A percentile compares a stretch with the other conserved stretches of the same genome.
phyloP scores from a whole-genome alignment of 2,113 vertebrate species.

The Pyxicephalus adspersus region DNA sequence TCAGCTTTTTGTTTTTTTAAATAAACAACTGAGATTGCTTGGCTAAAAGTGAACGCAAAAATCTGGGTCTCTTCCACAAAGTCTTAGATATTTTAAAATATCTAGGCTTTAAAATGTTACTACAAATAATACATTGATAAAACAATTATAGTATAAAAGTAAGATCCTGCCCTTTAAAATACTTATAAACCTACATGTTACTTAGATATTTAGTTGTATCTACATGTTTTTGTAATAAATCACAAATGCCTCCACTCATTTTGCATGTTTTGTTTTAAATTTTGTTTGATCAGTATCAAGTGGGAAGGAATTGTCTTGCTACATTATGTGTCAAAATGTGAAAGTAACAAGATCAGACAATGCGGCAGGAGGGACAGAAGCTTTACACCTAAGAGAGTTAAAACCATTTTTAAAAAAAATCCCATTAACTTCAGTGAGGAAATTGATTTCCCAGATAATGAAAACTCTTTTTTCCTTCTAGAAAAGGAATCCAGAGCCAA shows the following conservation, averaged over 20 bases:
- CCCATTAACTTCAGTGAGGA: slow-evolving; percentile 50
- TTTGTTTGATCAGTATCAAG: slow-evolving; percentile 38
- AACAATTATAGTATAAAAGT: no score
- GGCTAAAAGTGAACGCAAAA: no score
- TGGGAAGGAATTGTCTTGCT: slow-evolving; percentile 44
- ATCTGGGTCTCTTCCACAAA: no score
- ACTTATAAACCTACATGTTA: no score
- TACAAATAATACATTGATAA: no score
- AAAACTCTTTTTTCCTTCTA: slow-evolving; percentile 46
- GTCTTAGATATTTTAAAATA: no score
- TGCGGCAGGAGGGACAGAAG: slow-evolving; percentile 47
- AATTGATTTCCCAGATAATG: slow-evolving; percentile 56
- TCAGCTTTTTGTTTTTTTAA: no score
- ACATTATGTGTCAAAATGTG: slow-evolving; percentile 51
- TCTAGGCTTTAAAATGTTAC: no score
- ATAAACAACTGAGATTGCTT: no score
- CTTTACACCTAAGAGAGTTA: slow-evolving; percentile 56
- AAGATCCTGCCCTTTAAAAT: no score
- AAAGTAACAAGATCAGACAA: slow-evolving; percentile 54
- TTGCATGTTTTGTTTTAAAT: slow-evolving; percentile 20
- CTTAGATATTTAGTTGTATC: no score
- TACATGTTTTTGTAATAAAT: no score
- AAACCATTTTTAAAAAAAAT: slow-evolving; percentile 53
- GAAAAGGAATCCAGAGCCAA: slow-evolving; percentile 39
- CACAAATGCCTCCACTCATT: background rate